These are phyloP conservation scores for Styela plicata DNA, from an alignment of 23 tunicate genomes.

Conservation along the genomic window DNA sequence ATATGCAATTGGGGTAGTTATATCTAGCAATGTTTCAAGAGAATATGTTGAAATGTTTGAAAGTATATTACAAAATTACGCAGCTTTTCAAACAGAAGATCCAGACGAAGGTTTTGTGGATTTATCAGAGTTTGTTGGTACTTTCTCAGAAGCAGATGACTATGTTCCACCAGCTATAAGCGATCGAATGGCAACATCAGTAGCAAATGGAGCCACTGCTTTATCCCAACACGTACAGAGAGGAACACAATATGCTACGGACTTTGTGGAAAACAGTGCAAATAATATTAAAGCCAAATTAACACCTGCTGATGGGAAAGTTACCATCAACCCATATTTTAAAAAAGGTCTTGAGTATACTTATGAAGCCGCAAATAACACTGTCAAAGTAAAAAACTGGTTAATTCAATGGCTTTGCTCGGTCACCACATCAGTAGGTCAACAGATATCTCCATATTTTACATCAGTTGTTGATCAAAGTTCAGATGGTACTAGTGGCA, in stretches of 20 bases:
- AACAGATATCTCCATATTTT: constrained; percentile 29
- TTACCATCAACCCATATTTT: constrained; percentile 38
- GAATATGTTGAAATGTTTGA: constrained; percentile 47
- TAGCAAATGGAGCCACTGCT: constrained; percentile 57
- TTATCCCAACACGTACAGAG: constrained; percentile 46
- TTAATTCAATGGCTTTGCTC: background rate
- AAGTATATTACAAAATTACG: constrained; percentile 35
- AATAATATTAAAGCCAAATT: constrained; percentile 25
- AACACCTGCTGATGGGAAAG: constrained; percentile 34
- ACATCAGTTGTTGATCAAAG: background rate
- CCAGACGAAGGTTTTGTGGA: constrained; percentile 28
- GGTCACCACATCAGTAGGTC: constrained; percentile 33
- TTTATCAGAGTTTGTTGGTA: constrained; percentile 18
- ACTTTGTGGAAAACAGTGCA: constrained; percentile 38
- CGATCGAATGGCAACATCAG: constrained; percentile 42
- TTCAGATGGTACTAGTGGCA: background rate
- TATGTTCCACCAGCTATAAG: constrained; percentile 20
- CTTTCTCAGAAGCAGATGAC: constrained; percentile 2
- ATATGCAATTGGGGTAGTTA: constrained; percentile 43
- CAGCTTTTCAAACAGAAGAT: background rate
- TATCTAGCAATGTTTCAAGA: constrained; percentile 39
- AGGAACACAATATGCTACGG: constrained; percentile 43
- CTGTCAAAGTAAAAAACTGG: constrained; percentile 1
- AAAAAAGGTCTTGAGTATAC: constrained; percentile 57
- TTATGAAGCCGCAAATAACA: constrained; percentile 36